Evolutionary conservation across 2,888 invertebrate species (phyloP).

Genomic region (Clostera curtula): DNA sequence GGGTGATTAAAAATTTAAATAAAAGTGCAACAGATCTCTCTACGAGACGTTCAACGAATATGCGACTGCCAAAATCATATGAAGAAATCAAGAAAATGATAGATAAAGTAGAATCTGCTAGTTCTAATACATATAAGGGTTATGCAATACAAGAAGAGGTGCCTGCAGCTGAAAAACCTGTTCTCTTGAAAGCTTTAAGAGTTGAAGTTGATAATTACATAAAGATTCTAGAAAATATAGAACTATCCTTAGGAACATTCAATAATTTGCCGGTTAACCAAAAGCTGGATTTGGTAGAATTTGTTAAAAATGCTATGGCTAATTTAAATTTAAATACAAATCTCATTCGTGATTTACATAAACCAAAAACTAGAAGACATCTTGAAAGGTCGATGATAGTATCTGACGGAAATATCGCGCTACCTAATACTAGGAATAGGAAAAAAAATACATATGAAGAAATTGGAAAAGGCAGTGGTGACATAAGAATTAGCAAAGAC

Average conservation of each 20-base stretch:
- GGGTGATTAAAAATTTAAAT: conserved; percentile 43
- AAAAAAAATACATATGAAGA: no score
- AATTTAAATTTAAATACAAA: conserved; percentile 36
- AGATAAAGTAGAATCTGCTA: conserved; percentile 28
- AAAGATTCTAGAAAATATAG: conserved; percentile 32
- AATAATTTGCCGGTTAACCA: conserved; percentile 24
- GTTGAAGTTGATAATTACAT: conserved; percentile 34
- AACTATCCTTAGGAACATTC: conserved; percentile 19
- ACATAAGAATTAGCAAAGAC: conserved; percentile 38
- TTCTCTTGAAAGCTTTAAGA: conserved; percentile 43
- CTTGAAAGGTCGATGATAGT: no score
- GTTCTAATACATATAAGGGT: conserved; percentile 40
- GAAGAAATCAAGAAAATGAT: conserved; percentile 37
- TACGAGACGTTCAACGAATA: conserved; percentile 30
- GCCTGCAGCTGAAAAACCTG: conserved; percentile 33
- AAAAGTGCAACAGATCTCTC: conserved; percentile 17
- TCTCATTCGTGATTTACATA: conserved; percentile 27
- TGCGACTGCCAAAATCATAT: conserved; percentile 27
- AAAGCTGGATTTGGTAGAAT: conserved; percentile 31
- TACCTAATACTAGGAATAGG: no score
- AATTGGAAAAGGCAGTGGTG: conserved; percentile 9
- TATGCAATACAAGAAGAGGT: conserved; percentile 30
- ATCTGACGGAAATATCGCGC: no score
- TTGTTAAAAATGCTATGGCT: conserved; percentile 31
- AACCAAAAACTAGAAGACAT: conserved; percentile 10